phyloP scores from a whole-genome alignment of 2,113 vertebrate species.

The Laticauda colubrina region DNA sequence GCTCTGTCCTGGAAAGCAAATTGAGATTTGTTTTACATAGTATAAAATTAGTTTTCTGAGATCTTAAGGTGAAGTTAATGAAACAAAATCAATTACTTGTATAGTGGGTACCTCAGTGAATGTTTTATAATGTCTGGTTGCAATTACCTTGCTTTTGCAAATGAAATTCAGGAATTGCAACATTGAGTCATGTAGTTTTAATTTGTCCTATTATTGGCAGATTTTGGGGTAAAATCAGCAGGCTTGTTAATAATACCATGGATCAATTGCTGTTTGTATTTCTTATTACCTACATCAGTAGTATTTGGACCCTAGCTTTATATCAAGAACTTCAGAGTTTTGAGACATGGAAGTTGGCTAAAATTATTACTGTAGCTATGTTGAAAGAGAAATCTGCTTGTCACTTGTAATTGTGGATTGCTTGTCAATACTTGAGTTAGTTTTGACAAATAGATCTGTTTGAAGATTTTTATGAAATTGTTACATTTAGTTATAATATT shows the following conservation, averaged over 20 bases:
- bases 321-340: neutral
- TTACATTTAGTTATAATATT: neutral
- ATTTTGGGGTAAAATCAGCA: neutral
- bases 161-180: neutral
- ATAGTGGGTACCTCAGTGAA: neutral
- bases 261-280: neutral
- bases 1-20: neutral
- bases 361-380: neutral
- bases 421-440: neutral
- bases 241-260: neutral
- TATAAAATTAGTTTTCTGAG: neutral
- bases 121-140: neutral
- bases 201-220: neutral
- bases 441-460: neutral
- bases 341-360: neutral
- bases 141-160: neutral
- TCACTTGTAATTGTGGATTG: neutral
- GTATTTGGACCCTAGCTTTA: neutral
- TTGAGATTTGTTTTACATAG: neutral
- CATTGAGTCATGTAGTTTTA: neutral
- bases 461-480: neutral
- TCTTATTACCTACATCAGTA: neutral
- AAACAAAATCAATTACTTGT: neutral
- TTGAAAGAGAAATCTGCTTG: neutral
- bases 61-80: neutral